Base-by-base conservation (phyloP, 2,888 invertebrate species). In the Spisula subtruncata region DNA sequence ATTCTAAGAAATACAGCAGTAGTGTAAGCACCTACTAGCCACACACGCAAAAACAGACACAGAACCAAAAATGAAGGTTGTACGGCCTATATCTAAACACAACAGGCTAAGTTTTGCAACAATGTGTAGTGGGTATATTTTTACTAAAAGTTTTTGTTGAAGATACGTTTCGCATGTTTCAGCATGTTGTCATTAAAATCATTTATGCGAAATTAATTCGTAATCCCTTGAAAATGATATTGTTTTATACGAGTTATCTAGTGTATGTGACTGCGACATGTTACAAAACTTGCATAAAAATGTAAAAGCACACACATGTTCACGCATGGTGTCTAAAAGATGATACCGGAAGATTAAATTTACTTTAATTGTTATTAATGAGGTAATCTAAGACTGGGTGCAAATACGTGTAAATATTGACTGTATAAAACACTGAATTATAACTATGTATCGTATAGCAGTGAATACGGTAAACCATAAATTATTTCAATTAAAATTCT, bases 401-500 rank as follows among this genome's bases (percentile, higher is more conserved):
- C 29, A 71, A 71, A 71, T 16, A 71, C 32, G 8, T 71, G 71
- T 71, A 71, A 71, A 71, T 25, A 71, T 71, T 71, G 25, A 14
- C 14, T 25, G 6, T n/a, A 71, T 71, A 71, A n/a, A n/a, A n/a
- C n/a, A n/a, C n/a, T n/a, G n/a, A n/a, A n/a, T n/a, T n/a, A 71
- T n/a, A 14, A 71, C n/a, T 71, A 29, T 29, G 20, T 83, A 83
- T 83, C 83, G 20, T 41, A 60, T 83, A n/a, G 56, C 60, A 20
- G 35, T 16, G 32, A 35, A 54, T 60, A 41, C 4, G n/a, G n/a
- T n/a, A 8, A 35, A 35, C 16, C 35, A 35, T 41, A 54, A 82
- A 82, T 82, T 32, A 82, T 82, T 56, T 16, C 35, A 83, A 83
- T 83, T 60, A 60, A 60, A 60, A 83, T 83, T 83, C 54, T 25